Conservation (phyloP, 1,140 invertebrate genomes). For the Oryctes rhinoceros region DNA sequence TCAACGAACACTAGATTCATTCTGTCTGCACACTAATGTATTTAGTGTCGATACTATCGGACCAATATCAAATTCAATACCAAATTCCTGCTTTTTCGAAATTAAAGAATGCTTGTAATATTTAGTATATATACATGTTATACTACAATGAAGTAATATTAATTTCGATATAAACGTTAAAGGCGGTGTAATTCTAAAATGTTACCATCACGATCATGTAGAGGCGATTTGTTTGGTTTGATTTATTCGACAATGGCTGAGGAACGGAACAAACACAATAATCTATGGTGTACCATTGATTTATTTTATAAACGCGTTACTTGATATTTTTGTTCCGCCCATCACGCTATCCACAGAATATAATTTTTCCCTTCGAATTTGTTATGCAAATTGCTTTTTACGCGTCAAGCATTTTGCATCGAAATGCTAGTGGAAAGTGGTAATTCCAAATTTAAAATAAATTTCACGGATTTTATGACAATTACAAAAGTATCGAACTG, state of each 20-base stretch:
- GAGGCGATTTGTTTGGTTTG: not conserved
- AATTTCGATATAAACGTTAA: not conserved
- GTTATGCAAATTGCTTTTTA: not conserved
- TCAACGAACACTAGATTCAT: too few relatives aligned
- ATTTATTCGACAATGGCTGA: conserved; percentile 20
- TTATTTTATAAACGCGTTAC: conserved; percentile 4
- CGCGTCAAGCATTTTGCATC: not conserved
- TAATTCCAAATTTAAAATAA: too few relatives aligned
- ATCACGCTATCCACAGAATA: conserved; percentile 17
- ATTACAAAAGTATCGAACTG: too few relatives aligned
- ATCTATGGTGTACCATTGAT: conserved; percentile 3
- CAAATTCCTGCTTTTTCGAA: too few relatives aligned
- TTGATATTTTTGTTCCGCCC: not conserved
- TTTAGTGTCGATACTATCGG: too few relatives aligned
- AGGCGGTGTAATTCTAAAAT: conserved; percentile 16
- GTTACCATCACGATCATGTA: not conserved
- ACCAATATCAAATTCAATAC: too few relatives aligned
- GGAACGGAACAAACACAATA: conserved; percentile 3
- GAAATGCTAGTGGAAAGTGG: not conserved
- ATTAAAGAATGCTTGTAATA: too few relatives aligned
- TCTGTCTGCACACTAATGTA: too few relatives aligned
- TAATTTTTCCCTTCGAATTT: not conserved
- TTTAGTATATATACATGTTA: too few relatives aligned
- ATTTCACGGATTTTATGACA: too few relatives aligned
- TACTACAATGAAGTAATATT: not conserved